Base-by-base conservation (phyloP, 2,797 vertebrate genomes). In the Sternarchorhynchus goeldii region DNA sequence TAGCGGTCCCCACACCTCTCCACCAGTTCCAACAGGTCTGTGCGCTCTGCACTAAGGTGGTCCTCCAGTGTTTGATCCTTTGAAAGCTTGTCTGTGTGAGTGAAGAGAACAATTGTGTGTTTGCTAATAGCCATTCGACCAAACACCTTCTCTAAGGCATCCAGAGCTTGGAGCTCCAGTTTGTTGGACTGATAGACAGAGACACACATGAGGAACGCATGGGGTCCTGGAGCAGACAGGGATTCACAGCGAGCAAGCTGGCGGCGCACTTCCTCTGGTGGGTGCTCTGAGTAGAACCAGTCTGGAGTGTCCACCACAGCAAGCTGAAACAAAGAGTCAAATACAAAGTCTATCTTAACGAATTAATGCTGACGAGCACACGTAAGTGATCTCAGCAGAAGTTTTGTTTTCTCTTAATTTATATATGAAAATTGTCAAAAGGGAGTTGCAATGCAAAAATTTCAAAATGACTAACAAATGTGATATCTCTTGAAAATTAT, bases 151-250 rank as follows among this genome's bases (percentile, higher is more conserved):
- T 80, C 75, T 29, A 86, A 58, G 39, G 84, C 85, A 62, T 83
- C 88, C 74, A 93, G 79, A 0, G 89, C 90, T 53, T 84, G 84
- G 57, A 85, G 76, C 76, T 92, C 91, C 4, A 63, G 82, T 0
- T 90, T 87, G 0, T 83, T 67, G 0, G 88, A 86, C 74, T 80
- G 88, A 84, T 91, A 87, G 71, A 91, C 58, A 0, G 93, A 86
- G 45, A 93, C 85, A 4, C 91, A 93, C 63, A 94, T 87, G 75
- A 94, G 86, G 82, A 94, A 92, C 53, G 86, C 90, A 0, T 94
- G 92, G 0, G 93, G 91, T 10, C 92, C 92, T 0, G 92, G 93
- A 80, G 87, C 84, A 6, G 92, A 90, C 0, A 89, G 82, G 65
- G 89, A 68, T 0, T 91, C 64, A 0, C 92, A 89, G 69, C 89